phyloP scores from a whole-genome alignment of 2,888 invertebrate species.

The Troides aeacus region DNA sequence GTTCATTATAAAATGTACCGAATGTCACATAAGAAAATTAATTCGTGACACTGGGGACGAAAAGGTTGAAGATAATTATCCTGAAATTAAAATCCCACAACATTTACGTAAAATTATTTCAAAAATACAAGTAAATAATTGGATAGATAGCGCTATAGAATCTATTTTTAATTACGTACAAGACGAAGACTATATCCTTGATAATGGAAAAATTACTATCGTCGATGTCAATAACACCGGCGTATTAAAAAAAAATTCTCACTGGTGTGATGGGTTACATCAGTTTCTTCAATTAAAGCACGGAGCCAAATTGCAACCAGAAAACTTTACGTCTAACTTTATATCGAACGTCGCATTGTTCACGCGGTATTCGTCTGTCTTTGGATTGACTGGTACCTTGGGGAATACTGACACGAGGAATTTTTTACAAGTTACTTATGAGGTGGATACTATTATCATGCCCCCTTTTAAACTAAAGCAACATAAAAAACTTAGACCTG shows the following conservation, averaged over 20 bases:
- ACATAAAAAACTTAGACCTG: slow-evolving; percentile 23
- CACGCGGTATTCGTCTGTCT: slow-evolving; percentile 29
- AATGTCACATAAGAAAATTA: slow-evolving; percentile 28
- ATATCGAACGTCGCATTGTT: slow-evolving; percentile 32
- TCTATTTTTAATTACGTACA: slow-evolving; percentile 29
- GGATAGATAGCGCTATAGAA: slow-evolving; percentile 31
- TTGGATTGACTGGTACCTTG: slow-evolving; percentile 33
- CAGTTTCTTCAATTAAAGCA: slow-evolving; percentile 35
- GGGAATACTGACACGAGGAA: slow-evolving; percentile 24
- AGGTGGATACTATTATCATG: slow-evolving; percentile 30
- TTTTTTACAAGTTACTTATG: slow-evolving; percentile 29
- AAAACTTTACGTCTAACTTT: slow-evolving; percentile 32
- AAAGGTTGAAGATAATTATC: slow-evolving; percentile 23
- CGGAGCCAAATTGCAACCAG: slow-evolving; percentile 28
- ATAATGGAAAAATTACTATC: slow-evolving; percentile 27
- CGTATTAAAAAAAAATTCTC: slow-evolving; percentile 25
- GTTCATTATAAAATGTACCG: slow-evolving; percentile 29
- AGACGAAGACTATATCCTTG: slow-evolving; percentile 31
- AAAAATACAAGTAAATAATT: slow-evolving; percentile 28
- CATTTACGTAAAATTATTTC: slow-evolving; percentile 31
- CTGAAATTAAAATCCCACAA: slow-evolving; percentile 29
- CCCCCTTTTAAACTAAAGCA: slow-evolving; percentile 33
- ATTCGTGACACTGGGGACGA: slow-evolving; percentile 23
- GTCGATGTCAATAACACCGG: slow-evolving; percentile 33
- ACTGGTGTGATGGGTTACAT: slow-evolving; percentile 32